Evolutionary conservation across 64 coral and sea anemone species (phyloP).

Genomic region (Porites australiensis): DNA sequence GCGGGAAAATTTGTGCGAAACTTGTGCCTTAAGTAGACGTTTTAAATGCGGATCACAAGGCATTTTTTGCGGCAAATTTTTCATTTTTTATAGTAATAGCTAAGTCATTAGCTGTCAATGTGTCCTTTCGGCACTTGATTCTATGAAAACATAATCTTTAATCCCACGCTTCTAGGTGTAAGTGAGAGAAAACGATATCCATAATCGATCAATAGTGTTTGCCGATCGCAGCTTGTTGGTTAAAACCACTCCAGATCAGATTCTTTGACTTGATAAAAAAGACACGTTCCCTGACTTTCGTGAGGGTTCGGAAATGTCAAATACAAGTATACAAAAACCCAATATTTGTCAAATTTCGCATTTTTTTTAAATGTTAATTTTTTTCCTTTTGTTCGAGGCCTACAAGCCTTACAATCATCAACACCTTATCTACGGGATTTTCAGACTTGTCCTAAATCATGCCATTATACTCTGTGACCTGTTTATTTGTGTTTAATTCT

Average conservation of each 20-base stretch:
- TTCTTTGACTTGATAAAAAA: constrained; percentile 2
- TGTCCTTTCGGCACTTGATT: constrained; percentile 43
- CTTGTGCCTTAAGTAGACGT: neutral
- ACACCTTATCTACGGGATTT: neutral
- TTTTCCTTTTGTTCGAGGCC: neutral
- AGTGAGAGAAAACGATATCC: constrained; percentile 30
- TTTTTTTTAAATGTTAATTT: neutral
- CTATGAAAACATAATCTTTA: constrained; percentile 46
- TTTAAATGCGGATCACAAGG: neutral
- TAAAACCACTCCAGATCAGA: constrained; percentile 20
- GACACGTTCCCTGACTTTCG: neutral
- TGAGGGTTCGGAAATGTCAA: constrained; percentile 24
- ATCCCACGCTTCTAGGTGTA: constrained; percentile 25
- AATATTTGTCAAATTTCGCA: neutral
- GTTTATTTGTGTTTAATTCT: constrained; percentile 35
- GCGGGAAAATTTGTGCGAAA: constrained; percentile 5
- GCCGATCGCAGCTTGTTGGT: neutral
- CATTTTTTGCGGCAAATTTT: neutral
- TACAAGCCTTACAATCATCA: neutral
- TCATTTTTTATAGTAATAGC: constrained; percentile 21
- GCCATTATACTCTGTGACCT: constrained; percentile 16
- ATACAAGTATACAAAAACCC: constrained; percentile 6
- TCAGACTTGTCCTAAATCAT: constrained; percentile 17
- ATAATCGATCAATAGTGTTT: constrained; percentile 45
- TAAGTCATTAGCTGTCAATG: constrained; percentile 45